These are phyloP conservation scores for Ormyrus labotus DNA, from an alignment of 2,888 invertebrate species.

Conservation along the genomic window DNA sequence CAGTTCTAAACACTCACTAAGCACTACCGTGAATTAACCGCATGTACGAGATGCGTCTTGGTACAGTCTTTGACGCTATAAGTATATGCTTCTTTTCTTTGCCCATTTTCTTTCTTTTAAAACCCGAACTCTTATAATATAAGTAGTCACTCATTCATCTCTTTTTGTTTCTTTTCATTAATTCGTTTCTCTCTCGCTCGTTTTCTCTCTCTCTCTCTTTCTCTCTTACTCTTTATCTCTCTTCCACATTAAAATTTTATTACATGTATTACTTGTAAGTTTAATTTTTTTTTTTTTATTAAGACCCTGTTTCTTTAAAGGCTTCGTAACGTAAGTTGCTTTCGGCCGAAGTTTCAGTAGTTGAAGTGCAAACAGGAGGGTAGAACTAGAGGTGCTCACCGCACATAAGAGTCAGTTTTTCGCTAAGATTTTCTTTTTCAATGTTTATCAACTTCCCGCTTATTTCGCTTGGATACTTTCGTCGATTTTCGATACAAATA, in stretches of 20 bases:
- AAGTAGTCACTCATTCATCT: constrained; percentile 20
- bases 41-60: constrained; percentile 19
- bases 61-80: constrained; percentile 24
- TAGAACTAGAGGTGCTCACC: constrained; percentile 18
- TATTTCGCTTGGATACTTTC: too few species aligned
- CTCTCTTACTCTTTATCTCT: neutral
- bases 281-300: constrained; percentile 59
- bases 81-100: constrained; percentile 42
- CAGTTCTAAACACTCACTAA: constrained; percentile 49
- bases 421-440: constrained; percentile 6
- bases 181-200: constrained; percentile 31
- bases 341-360: constrained; percentile 62
- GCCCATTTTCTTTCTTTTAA: constrained; percentile 10
- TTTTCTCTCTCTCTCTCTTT: too few species aligned
- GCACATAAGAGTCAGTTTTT: constrained; percentile 43
- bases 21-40: constrained; percentile 28
- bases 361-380: constrained; percentile 33
- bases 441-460: neutral
- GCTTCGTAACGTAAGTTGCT: constrained; percentile 71
- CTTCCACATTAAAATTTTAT: constrained; percentile 65
- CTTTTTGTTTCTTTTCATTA: constrained; percentile 21
- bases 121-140: constrained; percentile 10
- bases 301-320: constrained; percentile 73
- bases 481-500: too few species aligned
- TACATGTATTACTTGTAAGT: constrained; percentile 72